These are phyloP conservation scores for Leucoraja erinaceus DNA, from an alignment of 2,113 vertebrate genomes.

Conservation along the genomic window DNA sequence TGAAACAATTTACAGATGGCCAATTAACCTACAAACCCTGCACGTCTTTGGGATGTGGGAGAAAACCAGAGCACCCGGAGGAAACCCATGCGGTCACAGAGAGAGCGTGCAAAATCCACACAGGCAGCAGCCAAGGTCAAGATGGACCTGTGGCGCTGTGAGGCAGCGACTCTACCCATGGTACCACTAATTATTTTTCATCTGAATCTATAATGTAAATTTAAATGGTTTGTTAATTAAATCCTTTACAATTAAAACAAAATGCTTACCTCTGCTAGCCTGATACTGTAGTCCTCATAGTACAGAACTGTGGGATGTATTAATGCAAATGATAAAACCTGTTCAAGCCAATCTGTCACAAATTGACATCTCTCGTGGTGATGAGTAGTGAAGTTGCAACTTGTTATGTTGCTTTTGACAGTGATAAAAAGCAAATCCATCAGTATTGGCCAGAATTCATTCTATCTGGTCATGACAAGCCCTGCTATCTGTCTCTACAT, in stretches of 20 bases:
- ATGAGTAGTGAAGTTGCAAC: slow-evolving; percentile 67
- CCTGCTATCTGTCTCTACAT: slow-evolving; percentile 68
- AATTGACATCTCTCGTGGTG: slow-evolving; percentile 64
- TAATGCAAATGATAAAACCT: slow-evolving; percentile 52
- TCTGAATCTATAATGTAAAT: slow-evolving; percentile 51
- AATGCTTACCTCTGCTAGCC: slow-evolving; percentile 43
- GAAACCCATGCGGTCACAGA: too few species aligned
- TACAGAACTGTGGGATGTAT: slow-evolving; percentile 54
- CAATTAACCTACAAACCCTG: too few species aligned
- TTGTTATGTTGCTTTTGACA: slow-evolving; percentile 62
- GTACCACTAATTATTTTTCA: not conserved
- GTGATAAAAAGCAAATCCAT: slow-evolving; percentile 67
- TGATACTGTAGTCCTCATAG: slow-evolving; percentile 53
- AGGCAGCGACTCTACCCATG: too few species aligned
- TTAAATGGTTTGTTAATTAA: slow-evolving; percentile 47
- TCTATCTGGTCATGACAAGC: slow-evolving; percentile 69
- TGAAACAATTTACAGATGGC: too few species aligned
- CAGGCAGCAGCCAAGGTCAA: too few species aligned
- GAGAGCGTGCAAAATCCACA: too few species aligned
- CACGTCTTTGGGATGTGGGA: too few species aligned
- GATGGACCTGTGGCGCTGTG: too few species aligned
- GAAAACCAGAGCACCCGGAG: too few species aligned
- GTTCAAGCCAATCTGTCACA: slow-evolving; percentile 53
- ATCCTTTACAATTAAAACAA: slow-evolving; percentile 44
- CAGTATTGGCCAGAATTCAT: slow-evolving; percentile 57